phyloP scores from a whole-genome alignment of 2,888 invertebrate genomes.

The Argynnis bischoffii region DNA sequence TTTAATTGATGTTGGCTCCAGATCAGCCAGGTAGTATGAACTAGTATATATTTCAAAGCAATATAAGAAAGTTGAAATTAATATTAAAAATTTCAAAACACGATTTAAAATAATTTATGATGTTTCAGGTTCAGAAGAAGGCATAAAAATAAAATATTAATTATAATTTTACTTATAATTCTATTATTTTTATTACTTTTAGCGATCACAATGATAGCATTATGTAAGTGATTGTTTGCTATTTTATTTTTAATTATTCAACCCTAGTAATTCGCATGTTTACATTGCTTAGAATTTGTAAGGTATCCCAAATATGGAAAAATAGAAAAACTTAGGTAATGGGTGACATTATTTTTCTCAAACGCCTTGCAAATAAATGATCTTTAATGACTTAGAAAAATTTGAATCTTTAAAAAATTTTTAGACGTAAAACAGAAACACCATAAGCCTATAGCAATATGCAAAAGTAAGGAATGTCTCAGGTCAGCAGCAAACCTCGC shows the following conservation, averaged over 20 bases:
- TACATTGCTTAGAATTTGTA: too few species aligned
- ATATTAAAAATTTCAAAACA: too few species aligned
- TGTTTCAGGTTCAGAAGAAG: conserved; percentile 84
- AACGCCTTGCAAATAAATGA: background rate
- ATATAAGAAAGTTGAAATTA: too few species aligned
- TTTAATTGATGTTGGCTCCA: conserved; percentile 77
- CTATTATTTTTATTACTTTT: conserved; percentile 79
- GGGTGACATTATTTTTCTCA: too few species aligned
- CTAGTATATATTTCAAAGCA: background rate
- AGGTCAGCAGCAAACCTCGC: conserved; percentile 88
- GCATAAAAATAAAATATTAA: conserved; percentile 80
- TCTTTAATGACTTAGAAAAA: background rate
- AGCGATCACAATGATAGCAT: conserved; percentile 78
- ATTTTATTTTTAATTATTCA: too few species aligned
- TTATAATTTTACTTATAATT: conserved; percentile 73
- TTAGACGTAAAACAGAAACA: conserved; percentile 61
- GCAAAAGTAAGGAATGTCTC: conserved; percentile 86
- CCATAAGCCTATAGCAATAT: conserved; percentile 65
- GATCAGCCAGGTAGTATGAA: conserved; percentile 68
- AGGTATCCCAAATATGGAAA: too few species aligned
- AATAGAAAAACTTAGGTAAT: too few species aligned
- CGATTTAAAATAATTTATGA: conserved; percentile 3
- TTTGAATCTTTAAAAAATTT: conserved; percentile 13
- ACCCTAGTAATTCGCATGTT: too few species aligned
- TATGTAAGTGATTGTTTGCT: conserved; percentile 70